Conservation (phyloP, 2,113 vertebrate genomes). For the Lepisosteus osseus region DNA sequence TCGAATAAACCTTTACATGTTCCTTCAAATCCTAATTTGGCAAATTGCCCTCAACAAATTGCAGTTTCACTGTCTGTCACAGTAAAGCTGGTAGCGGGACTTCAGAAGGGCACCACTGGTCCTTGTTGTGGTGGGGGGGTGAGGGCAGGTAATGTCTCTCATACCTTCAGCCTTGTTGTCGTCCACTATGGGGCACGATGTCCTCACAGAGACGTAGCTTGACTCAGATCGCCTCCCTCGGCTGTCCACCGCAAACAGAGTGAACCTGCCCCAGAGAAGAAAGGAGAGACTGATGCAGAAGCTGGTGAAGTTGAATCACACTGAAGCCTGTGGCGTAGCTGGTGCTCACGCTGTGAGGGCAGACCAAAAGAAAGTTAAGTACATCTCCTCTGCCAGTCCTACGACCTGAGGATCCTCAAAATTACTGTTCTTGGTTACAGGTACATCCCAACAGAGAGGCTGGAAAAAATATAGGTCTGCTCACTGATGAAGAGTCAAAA, state of each 20-base stretch:
- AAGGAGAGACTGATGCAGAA: background rate
- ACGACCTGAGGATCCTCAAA: too few relatives aligned
- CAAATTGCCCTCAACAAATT: background rate
- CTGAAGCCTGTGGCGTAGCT: too few relatives aligned
- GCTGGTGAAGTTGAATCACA: too few relatives aligned
- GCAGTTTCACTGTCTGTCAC: background rate
- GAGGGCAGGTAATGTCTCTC: background rate
- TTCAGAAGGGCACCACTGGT: background rate
- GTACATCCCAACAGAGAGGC: too few relatives aligned
- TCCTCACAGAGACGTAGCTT: conserved; percentile 85
- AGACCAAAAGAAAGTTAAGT: too few relatives aligned
- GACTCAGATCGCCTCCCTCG: conserved; percentile 87
- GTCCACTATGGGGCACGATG: conserved; percentile 90
- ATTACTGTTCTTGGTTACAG: too few relatives aligned
- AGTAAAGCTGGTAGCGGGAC: background rate
- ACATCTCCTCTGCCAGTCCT: too few relatives aligned
- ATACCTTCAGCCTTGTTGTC: conserved; percentile 95
- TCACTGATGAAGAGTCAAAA: too few relatives aligned
- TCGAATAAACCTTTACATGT: too few relatives aligned
- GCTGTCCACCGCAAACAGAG: conserved; percentile 87
- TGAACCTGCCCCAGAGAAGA: conserved; percentile 70
- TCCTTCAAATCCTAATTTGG: background rate
- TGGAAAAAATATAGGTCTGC: too few relatives aligned
- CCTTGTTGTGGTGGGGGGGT: background rate
- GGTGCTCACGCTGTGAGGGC: too few relatives aligned